Conservation (phyloP, 2,113 vertebrate species). For the Ageneiosus marmoratus region DNA sequence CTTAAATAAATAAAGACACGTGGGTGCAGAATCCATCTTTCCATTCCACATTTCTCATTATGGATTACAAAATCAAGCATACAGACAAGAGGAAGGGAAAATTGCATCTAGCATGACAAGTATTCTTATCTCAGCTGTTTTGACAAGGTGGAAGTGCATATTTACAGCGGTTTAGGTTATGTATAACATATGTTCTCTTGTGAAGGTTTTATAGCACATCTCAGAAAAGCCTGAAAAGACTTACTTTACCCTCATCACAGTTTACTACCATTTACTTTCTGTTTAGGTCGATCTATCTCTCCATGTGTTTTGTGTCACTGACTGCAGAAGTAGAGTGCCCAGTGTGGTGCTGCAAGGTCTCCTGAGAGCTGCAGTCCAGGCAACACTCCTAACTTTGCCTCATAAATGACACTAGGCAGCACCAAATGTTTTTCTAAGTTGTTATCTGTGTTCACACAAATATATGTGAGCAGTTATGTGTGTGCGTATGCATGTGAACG, state of each 20-base stretch:
- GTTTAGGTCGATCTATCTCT: slow-evolving; percentile 12
- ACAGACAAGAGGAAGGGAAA: slow-evolving; percentile 6
- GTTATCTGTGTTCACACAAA: not conserved
- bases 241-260: not conserved
- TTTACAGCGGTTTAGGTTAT: slow-evolving; percentile 27
- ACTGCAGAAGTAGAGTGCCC: slow-evolving; percentile 15
- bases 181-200: not conserved
- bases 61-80: not conserved
- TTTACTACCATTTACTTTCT: slow-evolving; percentile 3
- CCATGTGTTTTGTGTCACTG: slow-evolving; percentile 39
- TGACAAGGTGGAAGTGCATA: not conserved
- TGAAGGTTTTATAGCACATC: slow-evolving; percentile 16
- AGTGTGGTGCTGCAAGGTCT: slow-evolving; percentile 17
- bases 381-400: slow-evolving; percentile 17
- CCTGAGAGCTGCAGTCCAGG: slow-evolving; percentile 15
- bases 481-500: not conserved
- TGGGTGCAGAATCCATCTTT: not conserved
- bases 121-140: slow-evolving; percentile 31
- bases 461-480: slow-evolving; percentile 1
- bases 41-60: not conserved
- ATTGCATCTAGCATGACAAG: not conserved
- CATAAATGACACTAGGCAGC: slow-evolving; percentile 8
- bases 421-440: not conserved
- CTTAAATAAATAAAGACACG: not conserved
- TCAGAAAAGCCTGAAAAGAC: not conserved